Percentiles rank a stretch among this genome's conserved stretches.
These are phyloP conservation scores for Danio kyathit DNA, from an alignment of 2,797 vertebrate genomes.

Conservation along the genomic window DNA sequence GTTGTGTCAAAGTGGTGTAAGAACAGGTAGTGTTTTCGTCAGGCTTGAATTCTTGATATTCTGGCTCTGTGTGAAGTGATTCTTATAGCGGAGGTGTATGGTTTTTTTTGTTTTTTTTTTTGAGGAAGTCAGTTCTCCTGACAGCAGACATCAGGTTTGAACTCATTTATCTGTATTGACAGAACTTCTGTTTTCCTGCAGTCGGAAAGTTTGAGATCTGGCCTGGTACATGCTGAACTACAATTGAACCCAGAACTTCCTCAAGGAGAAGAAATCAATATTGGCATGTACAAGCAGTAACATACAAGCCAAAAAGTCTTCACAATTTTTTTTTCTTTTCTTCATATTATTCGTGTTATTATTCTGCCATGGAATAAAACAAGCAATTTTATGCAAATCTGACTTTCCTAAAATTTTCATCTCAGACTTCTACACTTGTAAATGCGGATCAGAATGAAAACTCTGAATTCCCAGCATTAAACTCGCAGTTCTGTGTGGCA, in stretches of 20 bases:
- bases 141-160: conserved; percentile 7
- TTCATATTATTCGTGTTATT: too few species aligned
- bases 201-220: background rate
- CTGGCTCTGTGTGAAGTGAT: background rate
- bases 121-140: background rate
- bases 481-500: too few species aligned
- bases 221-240: background rate
- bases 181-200: background rate
- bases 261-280: background rate
- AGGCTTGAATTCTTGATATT: background rate
- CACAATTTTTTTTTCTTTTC: too few species aligned
- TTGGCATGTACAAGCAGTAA: too few species aligned
- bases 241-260: background rate
- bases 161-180: background rate
- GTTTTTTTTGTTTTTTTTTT: background rate
- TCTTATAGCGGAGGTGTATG: background rate
- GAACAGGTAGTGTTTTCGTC: background rate
- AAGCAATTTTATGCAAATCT: too few species aligned
- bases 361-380: too few species aligned
- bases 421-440: too few species aligned
- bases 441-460: too few species aligned
- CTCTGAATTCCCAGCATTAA: too few species aligned
- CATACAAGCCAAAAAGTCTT: too few species aligned
- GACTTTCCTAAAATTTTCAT: too few species aligned
- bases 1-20: background rate